A percentile compares a stretch with the other conserved stretches of the same genome.
Conservation (phyloP, 2,113 vertebrate species). For the Phalacrocorax brasilianus region DNA sequence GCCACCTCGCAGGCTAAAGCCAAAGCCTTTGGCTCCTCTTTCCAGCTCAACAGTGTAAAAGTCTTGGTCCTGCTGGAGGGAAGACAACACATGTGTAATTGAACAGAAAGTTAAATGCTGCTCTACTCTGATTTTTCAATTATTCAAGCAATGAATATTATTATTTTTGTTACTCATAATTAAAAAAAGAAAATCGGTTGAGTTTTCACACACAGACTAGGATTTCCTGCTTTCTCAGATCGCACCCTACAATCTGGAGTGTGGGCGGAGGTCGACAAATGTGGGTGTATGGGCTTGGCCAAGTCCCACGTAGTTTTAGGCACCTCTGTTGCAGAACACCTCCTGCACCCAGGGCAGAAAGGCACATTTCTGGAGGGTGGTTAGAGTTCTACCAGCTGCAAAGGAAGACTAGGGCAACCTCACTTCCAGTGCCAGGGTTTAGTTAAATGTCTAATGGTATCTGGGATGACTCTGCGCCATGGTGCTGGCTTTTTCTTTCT, state of each 20-base stretch:
- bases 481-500: neutral
- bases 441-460: neutral
- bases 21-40: conserved; percentile 97
- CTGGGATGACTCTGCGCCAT: neutral
- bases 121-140: neutral
- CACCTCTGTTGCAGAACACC: neutral
- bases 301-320: neutral
- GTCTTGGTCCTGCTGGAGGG: conserved; percentile 84
- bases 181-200: neutral
- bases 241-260: neutral
- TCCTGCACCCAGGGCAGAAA: neutral
- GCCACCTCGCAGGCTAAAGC: conserved; percentile 96
- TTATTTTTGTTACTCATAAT: neutral
- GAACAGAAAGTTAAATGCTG: neutral
- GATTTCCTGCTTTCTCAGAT: neutral
- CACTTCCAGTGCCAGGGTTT: neutral
- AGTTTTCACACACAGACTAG: neutral
- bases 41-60: conserved; percentile 97
- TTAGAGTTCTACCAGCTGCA: neutral
- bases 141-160: neutral
- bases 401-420: neutral
- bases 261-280: neutral
- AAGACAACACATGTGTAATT: neutral
- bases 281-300: neutral
- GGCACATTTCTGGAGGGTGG: neutral